Evolutionary conservation across 92 coral and sea anemone species (phyloP), one percentile per base, ranked within the genome.

Genomic region (Porites cylindrica): DNA sequence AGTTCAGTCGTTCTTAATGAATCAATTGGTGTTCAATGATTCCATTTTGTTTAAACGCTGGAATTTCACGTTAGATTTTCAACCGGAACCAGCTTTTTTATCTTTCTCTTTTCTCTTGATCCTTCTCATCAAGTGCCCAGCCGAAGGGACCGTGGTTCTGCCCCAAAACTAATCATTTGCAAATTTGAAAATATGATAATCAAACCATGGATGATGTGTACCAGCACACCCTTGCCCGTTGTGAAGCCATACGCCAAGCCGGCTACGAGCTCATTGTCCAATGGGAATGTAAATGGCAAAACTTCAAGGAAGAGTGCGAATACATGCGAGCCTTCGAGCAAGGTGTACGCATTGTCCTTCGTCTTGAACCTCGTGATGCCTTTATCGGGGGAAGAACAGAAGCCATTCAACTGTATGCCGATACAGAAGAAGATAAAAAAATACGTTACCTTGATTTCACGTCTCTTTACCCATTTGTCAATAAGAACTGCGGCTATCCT

Each of bases 371-470:
- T 0, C 62, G 83, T 4, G 62, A 20, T 8, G 64, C 65, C 1
- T 79, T 79, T 43, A 64, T 65, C 14, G 74, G 83, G 1, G 83
- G 83, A 1, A 12, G 51, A 6, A 79, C 74, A 6, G 52, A 51
- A 6, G 74, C 51, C 0, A n/a, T 56, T 16, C 14, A 12, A 3
- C 19, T 78, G 3, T 18, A 62, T 10, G 10, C 10, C n/a, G 12
- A 43, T 32, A 19, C 19, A 1, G 19, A 78, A 1, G 21, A 47
- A 6, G 83, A 20, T 0, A 64, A 79, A 6, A 0, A 65, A 23
- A 66, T 66, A 3, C 26, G 21, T 1, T 66, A 66, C 26, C 1
- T 11, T 0, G 83, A 79, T 10, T 56, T 47, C 65, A 79, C 64
- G 1, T 64, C 62, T 1, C 16, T 65, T 0, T 79, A 79, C 16